Evolutionary conservation across 1,140 invertebrate species (phyloP).

Genomic region (Panagrolaimus sp.): DNA sequence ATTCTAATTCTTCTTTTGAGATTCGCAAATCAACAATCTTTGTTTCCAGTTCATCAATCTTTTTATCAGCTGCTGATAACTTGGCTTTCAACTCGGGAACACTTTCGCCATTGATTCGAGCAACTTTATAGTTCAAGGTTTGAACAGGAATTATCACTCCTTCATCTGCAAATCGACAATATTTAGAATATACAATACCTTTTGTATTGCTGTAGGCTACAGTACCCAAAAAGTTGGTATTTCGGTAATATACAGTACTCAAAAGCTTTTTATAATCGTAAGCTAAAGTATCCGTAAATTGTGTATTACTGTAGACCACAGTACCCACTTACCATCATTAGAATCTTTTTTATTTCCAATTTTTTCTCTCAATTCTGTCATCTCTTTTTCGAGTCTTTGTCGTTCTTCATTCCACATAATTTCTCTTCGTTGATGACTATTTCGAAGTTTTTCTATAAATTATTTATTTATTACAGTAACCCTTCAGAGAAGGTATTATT

Average conservation of each 20-base stretch:
- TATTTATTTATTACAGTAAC: background rate
- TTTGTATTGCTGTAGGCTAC: too few relatives aligned
- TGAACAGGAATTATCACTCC: background rate
- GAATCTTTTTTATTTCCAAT: background rate
- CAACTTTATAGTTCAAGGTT: background rate
- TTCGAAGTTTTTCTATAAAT: conserved; percentile 25
- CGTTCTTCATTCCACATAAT: conserved; percentile 33
- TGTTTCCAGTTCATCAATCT: conserved; percentile 24
- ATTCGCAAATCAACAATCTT: conserved; percentile 27
- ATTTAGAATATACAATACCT: too few relatives aligned
- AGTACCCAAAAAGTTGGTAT: too few relatives aligned
- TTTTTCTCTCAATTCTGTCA: conserved; percentile 26
- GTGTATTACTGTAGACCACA: too few relatives aligned
- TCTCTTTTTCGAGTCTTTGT: conserved; percentile 32
- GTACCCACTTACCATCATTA: background rate
- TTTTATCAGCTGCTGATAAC: background rate
- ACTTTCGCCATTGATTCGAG: background rate
- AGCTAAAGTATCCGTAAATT: too few relatives aligned
- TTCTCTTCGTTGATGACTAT: conserved; percentile 31
- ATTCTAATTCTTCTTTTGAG: conserved; percentile 46
- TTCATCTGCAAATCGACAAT: background rate
- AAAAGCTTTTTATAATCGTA: too few relatives aligned
- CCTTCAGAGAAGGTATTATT: background rate
- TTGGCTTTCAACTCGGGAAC: background rate
- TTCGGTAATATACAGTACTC: too few relatives aligned